Conservation (phyloP, 2,888 invertebrate species). For the Arctia plantaginis region DNA sequence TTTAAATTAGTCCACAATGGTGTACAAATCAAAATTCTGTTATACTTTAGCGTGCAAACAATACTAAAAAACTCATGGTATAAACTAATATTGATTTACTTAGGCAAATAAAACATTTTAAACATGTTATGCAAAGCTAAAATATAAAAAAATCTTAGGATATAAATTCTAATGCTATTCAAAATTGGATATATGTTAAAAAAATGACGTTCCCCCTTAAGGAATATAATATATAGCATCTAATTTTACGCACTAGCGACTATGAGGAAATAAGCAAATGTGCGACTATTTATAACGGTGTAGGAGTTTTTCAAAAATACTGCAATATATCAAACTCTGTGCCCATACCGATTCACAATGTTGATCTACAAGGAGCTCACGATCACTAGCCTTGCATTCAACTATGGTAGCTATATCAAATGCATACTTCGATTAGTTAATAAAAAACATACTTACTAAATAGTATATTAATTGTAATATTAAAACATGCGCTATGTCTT, state of each 20-base stretch:
- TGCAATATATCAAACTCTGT: neutral
- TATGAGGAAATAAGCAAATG: neutral
- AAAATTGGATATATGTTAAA: neutral
- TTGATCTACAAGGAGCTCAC: neutral
- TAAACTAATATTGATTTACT: neutral
- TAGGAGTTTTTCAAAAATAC: neutral
- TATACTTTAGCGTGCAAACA: neutral
- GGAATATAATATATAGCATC: neutral
- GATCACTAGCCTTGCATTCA: neutral
- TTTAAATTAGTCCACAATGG: no score
- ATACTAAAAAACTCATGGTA: neutral
- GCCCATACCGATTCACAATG: neutral
- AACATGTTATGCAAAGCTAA: neutral
- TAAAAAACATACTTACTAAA: slow-evolving; percentile 35
- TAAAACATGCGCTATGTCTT: slow-evolving; percentile 74
- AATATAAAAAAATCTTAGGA: neutral
- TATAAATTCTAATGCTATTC: neutral
- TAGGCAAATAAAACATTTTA: neutral
- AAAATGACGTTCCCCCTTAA: neutral
- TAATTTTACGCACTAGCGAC: neutral
- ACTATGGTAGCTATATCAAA: slow-evolving; percentile 27
- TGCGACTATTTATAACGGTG: neutral
- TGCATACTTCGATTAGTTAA: slow-evolving; percentile 38
- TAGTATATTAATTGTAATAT: slow-evolving; percentile 57
- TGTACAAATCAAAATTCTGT: no score